Percentiles rank a stretch among this genome's conserved stretches.
Conservation (phyloP, 2,888 invertebrate genomes). For the Chrysolina oricalcia region DNA sequence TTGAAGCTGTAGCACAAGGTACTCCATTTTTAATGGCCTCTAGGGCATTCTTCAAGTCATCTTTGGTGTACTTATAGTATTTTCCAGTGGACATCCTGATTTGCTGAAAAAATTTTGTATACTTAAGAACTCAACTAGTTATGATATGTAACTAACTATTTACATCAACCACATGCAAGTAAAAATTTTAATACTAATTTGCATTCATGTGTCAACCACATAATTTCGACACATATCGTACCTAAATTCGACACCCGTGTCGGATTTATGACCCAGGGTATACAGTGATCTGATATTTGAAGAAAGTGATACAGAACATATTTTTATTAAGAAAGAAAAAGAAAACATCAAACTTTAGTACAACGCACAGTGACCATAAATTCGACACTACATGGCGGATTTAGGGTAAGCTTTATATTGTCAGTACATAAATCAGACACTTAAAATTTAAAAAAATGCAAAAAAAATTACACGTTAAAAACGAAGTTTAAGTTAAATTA, state of each 20-base stretch:
- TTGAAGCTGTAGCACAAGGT: constrained; percentile 42
- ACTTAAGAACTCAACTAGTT: neutral
- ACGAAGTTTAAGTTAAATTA: neutral
- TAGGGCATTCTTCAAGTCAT: constrained; percentile 22
- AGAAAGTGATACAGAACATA: neutral
- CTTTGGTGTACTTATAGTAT: neutral
- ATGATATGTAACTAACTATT: neutral
- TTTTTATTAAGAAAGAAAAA: constrained; percentile 1
- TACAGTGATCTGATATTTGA: neutral
- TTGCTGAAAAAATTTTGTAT: neutral
- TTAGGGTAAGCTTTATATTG: constrained; percentile 1
- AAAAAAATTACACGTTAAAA: neutral
- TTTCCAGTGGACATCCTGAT: constrained; percentile 5
- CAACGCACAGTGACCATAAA: constrained; percentile 1
- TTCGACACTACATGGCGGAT: neutral
- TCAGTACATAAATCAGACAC: constrained; percentile 1
- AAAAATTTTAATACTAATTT: neutral
- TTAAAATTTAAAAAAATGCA: neutral
- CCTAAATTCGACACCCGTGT: constrained; percentile 1
- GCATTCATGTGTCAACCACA: neutral
- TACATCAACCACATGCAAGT: neutral
- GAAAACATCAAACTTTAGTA: neutral
- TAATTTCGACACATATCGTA: neutral
- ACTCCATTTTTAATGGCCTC: neutral
- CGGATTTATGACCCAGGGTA: neutral